These are phyloP conservation scores for Abrostola triplasia DNA, from an alignment of 2,888 invertebrate species.

Conservation along the genomic window DNA sequence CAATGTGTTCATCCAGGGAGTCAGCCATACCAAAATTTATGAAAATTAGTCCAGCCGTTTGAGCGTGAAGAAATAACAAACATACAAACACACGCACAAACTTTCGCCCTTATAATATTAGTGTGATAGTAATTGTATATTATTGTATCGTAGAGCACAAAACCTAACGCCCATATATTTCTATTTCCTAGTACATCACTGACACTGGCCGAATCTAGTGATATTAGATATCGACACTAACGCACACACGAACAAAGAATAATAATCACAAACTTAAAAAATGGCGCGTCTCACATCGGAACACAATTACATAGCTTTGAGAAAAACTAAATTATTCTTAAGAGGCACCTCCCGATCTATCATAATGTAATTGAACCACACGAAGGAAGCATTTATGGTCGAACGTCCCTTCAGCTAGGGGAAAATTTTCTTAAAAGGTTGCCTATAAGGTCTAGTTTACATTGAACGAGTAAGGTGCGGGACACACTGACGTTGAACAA, in stretches of 20 bases:
- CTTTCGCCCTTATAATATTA: no score
- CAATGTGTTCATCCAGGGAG: no score
- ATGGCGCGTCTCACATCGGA: conserved; percentile 31
- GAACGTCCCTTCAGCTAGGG: conserved; percentile 17
- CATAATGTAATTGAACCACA: conserved; percentile 51
- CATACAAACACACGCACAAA: no score
- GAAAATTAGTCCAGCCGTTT: no score
- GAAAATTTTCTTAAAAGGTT: conserved; percentile 45
- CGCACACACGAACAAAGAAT: conserved; percentile 36
- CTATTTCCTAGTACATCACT: no score
- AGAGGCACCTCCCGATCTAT: conserved; percentile 35
- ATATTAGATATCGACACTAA: no score
- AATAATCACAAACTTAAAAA: conserved; percentile 50
- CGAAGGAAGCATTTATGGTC: conserved; percentile 42
- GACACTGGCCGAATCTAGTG: no score
- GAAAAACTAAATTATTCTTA: conserved; percentile 33
- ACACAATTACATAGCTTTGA: conserved; percentile 44
- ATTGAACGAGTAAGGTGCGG: conserved; percentile 4
- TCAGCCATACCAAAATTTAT: no score
- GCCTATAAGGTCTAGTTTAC: conserved; percentile 36
- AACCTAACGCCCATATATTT: no score
- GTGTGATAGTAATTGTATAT: no score
- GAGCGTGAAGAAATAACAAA: no score
- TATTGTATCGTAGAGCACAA: no score
- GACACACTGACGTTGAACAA: conserved; percentile 6